A percentile compares a stretch with the other conserved stretches of the same genome.
These are phyloP conservation scores for Macrosteles quadrilineatus DNA, from an alignment of 1,140 invertebrate genomes.

Conservation along the genomic window DNA sequence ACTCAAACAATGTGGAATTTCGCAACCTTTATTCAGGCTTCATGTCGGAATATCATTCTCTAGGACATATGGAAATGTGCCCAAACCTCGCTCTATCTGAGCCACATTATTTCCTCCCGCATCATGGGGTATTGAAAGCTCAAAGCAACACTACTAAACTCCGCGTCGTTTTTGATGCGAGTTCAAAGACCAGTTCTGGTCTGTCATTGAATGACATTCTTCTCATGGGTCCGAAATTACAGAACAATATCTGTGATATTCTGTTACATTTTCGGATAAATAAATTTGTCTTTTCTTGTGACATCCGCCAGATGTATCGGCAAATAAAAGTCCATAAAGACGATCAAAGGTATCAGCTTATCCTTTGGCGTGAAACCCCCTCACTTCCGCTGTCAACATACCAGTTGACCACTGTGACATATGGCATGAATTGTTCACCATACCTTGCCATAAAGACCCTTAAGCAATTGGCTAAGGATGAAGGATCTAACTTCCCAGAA, in stretches of 20 bases:
- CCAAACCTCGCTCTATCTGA: not conserved
- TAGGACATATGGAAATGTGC: conserved; percentile 39
- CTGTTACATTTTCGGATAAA: conserved; percentile 50
- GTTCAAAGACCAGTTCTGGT: conserved; percentile 44
- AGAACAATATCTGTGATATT: conserved; percentile 49
- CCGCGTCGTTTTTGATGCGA: conserved; percentile 50
- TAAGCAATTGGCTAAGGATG: not conserved
- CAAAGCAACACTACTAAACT: conserved; percentile 44
- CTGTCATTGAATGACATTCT: conserved; percentile 50
- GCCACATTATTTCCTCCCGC: conserved; percentile 39
- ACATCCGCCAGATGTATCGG: conserved; percentile 51
- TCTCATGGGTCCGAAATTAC: conserved; percentile 49
- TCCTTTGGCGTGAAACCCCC: not conserved
- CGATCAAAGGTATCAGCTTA: not conserved
- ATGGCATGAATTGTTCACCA: not conserved
- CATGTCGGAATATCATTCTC: conserved; percentile 41
- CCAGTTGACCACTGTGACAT: not conserved
- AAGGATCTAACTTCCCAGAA: not conserved
- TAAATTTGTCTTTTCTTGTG: conserved; percentile 46
- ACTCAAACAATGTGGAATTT: not conserved
- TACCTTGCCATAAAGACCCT: not conserved
- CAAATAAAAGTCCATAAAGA: conserved; percentile 40
- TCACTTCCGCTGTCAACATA: not conserved
- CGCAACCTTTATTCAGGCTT: conserved; percentile 38
- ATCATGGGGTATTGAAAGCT: conserved; percentile 44